Base-by-base conservation (phyloP, 2,113 vertebrate genomes). In the Nansenia antarctica region DNA sequence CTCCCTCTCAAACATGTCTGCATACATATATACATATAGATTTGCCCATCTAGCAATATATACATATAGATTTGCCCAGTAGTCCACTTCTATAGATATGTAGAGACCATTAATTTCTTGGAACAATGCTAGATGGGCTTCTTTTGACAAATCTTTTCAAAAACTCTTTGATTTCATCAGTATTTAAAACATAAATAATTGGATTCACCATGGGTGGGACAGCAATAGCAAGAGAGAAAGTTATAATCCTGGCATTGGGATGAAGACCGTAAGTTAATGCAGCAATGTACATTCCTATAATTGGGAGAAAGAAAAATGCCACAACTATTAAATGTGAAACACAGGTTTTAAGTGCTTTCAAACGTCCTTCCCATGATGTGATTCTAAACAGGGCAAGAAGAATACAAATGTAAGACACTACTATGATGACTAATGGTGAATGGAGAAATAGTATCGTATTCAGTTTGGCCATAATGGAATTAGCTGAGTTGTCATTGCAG, bases 131-230 rank as follows among this genome's bases (percentile, higher is more conserved):
- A 20, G 18, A 20, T 4, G 1, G 18, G 15, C 20, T 49, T 20
- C 20, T 9, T n/a, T 49, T 18, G 45, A 49, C 15, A 15, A 20
- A 7, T 49, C 67, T 79, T 34, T 42, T 7, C 27, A 76, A 22
- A 18, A 73, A 67, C 4, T 14, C 32, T 63, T 61, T 81, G 1
- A 81, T 73, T 55, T 81, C 72, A 3, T 72, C 64, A 42, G 81
- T 81, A 53, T 73, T 79, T 15, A 82, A 52, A 12, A 79, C 70
- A 74, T 80, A 82, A 53, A 82, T 79, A 1, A 82, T 45, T 11
- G 76, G 82, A 64, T 84, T 84, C 18, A 81, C 5, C 75, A 78
- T 76, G 0, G 76, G 67, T 30, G 82, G 72, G 42, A 81, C 20
- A 26, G 61, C 35, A 12, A 29, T 45, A n/a, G 80, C 59, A 1